Evolutionary conservation across 2,797 vertebrate species (phyloP).

Genomic region (Ispidina lecontei): DNA sequence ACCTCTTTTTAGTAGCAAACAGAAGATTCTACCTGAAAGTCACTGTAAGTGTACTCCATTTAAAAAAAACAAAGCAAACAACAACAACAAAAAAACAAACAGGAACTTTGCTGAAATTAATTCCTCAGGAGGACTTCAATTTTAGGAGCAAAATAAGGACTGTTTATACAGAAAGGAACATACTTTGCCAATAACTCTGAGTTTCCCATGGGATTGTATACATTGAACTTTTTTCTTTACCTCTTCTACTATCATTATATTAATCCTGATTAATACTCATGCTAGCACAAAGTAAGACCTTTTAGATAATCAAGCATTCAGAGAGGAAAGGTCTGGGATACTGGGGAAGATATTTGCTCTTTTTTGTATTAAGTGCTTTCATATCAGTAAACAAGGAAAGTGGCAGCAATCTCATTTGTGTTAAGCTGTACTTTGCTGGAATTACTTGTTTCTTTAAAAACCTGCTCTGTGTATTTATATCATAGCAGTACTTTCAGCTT

Average conservation of each 20-base stretch:
- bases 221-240: background rate
- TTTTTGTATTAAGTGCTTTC: slow-evolving; percentile 1
- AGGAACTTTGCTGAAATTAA: background rate
- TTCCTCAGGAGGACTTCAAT: background rate
- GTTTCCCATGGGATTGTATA: background rate
- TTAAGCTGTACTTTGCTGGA: background rate
- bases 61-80: background rate
- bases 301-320: background rate
- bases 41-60: background rate
- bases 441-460: background rate
- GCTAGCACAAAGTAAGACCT: background rate
- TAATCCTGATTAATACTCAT: background rate
- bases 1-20: background rate
- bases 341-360: background rate
- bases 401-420: background rate
- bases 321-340: background rate
- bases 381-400: background rate
- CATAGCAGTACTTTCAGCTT: background rate
- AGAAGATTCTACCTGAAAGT: background rate
- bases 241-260: background rate
- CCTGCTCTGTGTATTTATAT: background rate
- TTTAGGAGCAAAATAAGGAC: background rate
- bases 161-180: background rate
- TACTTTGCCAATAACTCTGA: background rate
- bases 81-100: background rate